phyloP scores from a whole-genome alignment of 2,888 invertebrate genomes.

The Amphipyra tragopoginis region DNA sequence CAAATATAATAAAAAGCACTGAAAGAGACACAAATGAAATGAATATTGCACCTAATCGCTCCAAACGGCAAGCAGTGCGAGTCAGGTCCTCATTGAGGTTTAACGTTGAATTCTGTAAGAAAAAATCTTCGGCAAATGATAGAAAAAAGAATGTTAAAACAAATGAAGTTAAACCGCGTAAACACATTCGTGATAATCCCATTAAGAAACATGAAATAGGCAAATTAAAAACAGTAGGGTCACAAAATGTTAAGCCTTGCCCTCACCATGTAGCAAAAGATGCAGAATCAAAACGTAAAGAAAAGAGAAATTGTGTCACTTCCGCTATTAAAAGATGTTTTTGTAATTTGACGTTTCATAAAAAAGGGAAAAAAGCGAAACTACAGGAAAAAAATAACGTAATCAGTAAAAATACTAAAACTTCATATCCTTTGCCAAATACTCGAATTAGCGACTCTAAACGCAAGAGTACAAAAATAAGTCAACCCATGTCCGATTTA shows the following conservation, averaged over 20 bases:
- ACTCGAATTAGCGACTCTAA: conserved; percentile 3
- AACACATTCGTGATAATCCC: background rate
- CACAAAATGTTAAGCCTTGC: conserved; percentile 1
- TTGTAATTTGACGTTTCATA: conserved; percentile 40
- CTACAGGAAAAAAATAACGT: conserved; percentile 4
- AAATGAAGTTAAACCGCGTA: background rate
- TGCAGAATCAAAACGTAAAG: conserved; percentile 10
- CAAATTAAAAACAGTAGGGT: conserved; percentile 11
- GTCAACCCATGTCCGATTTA: background rate
- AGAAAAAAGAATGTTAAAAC: too few relatives aligned
- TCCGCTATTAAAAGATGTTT: conserved; percentile 43
- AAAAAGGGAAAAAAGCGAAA: conserved; percentile 20
- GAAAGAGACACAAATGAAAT: conserved; percentile 1
- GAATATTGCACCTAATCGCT: background rate
- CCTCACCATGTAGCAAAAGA: background rate
- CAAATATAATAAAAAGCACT: background rate
- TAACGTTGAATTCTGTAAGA: conserved; percentile 34
- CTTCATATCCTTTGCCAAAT: background rate
- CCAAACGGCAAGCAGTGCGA: conserved; percentile 24
- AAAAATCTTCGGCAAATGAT: conserved; percentile 2
- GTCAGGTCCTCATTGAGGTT: conserved; percentile 29
- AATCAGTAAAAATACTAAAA: conserved; percentile 31
- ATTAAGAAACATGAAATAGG: background rate
- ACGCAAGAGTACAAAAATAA: conserved; percentile 16
- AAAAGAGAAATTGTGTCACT: conserved; percentile 22